Conservation (phyloP, 2,113 vertebrate species). For the Ameiurus melas region DNA sequence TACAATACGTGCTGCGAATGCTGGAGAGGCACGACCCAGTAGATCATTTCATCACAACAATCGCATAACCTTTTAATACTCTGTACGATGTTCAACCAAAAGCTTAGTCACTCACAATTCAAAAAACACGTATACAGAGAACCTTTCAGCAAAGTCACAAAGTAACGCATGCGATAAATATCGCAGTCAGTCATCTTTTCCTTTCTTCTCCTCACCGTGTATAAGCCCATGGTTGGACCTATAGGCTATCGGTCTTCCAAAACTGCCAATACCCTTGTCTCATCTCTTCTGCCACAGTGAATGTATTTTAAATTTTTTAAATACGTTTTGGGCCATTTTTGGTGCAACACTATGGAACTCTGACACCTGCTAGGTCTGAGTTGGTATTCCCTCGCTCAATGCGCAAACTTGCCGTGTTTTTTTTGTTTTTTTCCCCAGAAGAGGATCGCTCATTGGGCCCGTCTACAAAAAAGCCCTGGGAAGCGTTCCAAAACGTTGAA, state of each 20-base stretch:
- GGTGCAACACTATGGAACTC: too few species aligned
- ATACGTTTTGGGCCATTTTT: background rate
- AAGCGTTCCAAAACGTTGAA: background rate
- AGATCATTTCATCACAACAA: background rate
- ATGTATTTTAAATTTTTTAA: too few species aligned
- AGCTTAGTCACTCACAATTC: background rate
- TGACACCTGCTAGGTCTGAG: too few species aligned
- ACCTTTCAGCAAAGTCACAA: background rate
- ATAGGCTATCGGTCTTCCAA: background rate
- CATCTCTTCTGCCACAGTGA: background rate
- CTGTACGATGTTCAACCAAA: background rate
- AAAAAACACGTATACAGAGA: background rate
- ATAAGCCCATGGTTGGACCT: background rate
- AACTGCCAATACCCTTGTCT: background rate
- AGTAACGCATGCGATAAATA: background rate
- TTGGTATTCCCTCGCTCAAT: background rate
- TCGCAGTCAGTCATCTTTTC: background rate
- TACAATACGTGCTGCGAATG: background rate
- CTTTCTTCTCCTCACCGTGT: too few species aligned
- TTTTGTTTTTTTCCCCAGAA: too few species aligned
- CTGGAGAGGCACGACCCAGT: background rate
- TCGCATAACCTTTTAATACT: background rate
- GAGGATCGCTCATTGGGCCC: background rate
- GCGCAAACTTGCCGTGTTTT: background rate
- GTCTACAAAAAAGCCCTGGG: background rate